A percentile compares a stretch with the other conserved stretches of the same genome.
Evolutionary conservation across 53 echinoderm and acorn worm species (phyloP).

Genomic region (Glandiceps talaboti): DNA sequence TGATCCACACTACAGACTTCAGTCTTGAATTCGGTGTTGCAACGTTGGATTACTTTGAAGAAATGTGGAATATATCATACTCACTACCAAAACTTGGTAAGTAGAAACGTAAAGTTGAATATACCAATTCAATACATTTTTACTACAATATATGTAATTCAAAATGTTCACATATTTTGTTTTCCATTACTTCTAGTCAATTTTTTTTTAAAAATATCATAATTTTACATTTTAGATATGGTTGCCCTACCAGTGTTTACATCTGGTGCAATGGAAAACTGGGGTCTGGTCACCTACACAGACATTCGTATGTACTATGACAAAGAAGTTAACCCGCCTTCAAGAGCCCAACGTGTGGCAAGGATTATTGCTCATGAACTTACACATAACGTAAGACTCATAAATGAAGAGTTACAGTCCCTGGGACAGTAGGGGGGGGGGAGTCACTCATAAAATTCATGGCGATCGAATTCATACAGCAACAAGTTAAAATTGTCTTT

Average conservation of each 20-base stretch:
- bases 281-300: conserved; percentile 88
- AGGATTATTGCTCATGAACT: conserved; percentile 79
- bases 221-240: too few species aligned
- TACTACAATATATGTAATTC: too few species aligned
- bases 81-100: conserved; percentile 89
- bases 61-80: conserved; percentile 11
- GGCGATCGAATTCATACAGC: too few species aligned
- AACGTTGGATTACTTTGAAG: background rate
- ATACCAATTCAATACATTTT: too few species aligned
- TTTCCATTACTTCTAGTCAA: too few species aligned
- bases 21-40: background rate
- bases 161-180: too few species aligned
- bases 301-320: conserved; percentile 52
- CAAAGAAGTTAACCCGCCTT: conserved; percentile 34
- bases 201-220: too few species aligned
- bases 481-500: too few species aligned
- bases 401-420: too few species aligned
- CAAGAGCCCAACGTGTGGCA: conserved; percentile 51
- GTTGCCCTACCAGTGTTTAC: conserved; percentile 81
- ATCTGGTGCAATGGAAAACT: conserved; percentile 93
- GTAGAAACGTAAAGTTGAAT: conserved; percentile 7
- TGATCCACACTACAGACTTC: background rate
- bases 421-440: too few species aligned
- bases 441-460: too few species aligned
- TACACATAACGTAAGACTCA: conserved; percentile 57